These are phyloP conservation scores for Agapornis roseicollis DNA, from an alignment of 2,113 vertebrate species.

Conservation along the genomic window DNA sequence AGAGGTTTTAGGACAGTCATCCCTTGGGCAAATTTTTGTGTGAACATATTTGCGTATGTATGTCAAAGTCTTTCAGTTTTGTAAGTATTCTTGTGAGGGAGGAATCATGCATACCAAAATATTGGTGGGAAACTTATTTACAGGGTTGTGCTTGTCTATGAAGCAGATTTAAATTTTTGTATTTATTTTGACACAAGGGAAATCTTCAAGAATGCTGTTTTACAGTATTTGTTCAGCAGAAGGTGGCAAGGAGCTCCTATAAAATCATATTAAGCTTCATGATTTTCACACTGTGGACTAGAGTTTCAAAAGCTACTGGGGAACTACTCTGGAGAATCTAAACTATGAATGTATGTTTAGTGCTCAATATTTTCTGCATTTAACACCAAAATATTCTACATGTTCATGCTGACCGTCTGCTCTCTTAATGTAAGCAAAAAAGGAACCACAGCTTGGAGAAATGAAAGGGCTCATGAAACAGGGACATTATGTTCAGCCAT, in stretches of 20 bases:
- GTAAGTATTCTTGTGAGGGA: not conserved
- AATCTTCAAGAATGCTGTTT: not conserved
- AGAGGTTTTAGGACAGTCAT: not conserved
- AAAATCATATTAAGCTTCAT: not conserved
- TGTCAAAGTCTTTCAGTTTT: not conserved
- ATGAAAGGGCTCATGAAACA: not conserved
- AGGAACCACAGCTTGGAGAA: not conserved
- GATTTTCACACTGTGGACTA: not conserved
- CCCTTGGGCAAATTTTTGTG: slow-evolving; percentile 5
- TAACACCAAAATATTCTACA: not conserved
- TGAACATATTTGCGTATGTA: not conserved
- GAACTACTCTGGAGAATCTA: not conserved
- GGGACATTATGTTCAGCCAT: not conserved
- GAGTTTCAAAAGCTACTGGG: not conserved
- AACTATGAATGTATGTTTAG: not conserved
- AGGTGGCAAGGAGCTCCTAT: not conserved
- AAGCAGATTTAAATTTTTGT: not conserved
- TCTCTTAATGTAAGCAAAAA: not conserved
- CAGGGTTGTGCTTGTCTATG: not conserved
- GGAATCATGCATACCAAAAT: not conserved
- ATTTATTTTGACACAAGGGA: not conserved
- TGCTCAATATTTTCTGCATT: not conserved
- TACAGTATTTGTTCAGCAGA: not conserved
- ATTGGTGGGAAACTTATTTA: not conserved
- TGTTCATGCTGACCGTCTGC: not conserved